These are phyloP conservation scores for Neoaliturus tenellus DNA, from an alignment of 2,888 invertebrate species.

Conservation along the genomic window DNA sequence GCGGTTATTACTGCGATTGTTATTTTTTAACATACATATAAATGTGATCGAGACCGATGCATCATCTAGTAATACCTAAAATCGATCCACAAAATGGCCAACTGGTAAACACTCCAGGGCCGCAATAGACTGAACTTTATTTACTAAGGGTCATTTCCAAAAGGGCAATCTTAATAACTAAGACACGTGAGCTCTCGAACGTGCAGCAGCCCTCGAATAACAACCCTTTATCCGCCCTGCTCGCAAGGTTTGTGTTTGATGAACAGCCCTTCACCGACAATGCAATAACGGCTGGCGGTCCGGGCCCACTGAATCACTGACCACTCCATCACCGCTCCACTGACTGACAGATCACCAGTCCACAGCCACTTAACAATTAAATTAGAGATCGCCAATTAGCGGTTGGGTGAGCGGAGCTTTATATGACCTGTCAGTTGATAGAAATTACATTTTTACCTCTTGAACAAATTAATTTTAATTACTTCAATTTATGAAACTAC, in stretches of 20 bases:
- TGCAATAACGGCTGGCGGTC: conserved; percentile 6
- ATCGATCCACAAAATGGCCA: too few relatives aligned
- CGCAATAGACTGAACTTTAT: background rate
- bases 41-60: too few relatives aligned
- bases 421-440: too few relatives aligned
- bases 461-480: too few relatives aligned
- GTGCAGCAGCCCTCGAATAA: background rate
- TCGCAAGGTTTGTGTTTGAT: conserved; percentile 28
- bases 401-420: too few relatives aligned
- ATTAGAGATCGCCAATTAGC: conserved; percentile 12
- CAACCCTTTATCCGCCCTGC: background rate
- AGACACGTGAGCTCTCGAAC: background rate
- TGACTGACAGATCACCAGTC: background rate
- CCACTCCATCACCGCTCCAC: background rate
- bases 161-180: conserved; percentile 11
- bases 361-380: background rate
- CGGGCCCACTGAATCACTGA: background rate
- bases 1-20: too few relatives aligned
- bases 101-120: too few relatives aligned
- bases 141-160: background rate
- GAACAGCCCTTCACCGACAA: conserved; percentile 14
- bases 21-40: too few relatives aligned
- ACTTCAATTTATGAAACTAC: too few relatives aligned
- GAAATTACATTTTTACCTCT: too few relatives aligned
- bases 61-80: too few relatives aligned